Base-by-base conservation (phyloP, 2,113 vertebrate genomes). In the Lophochroa leadbeateri region DNA sequence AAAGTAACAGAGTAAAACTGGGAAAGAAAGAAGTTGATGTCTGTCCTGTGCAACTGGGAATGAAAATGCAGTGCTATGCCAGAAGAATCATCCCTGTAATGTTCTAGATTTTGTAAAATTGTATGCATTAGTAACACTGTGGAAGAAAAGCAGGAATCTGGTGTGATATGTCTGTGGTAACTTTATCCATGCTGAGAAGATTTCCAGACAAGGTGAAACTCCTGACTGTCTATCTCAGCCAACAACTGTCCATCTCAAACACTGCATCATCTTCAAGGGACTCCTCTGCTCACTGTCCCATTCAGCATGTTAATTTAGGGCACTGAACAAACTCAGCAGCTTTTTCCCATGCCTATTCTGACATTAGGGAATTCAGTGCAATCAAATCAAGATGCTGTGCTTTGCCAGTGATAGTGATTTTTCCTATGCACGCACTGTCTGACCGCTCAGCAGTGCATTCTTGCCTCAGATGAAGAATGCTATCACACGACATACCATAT, bases 351-450 rank as follows among this genome's bases (percentile, higher is more conserved):
- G 37, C 11, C 9, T 17, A 7, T 35, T 43, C 65, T 43, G 57
- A 17, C 8, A 0, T 4, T 2, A 9, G 31, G 35, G 24, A 29
- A 29, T 19, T n/a, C 10, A 5, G 11, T 3, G 31, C 41, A 10
- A 37, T 27, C 46, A 29, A 24, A 24, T 14, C 11, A 39, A 31
- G 67, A 9, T 6, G 33, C 47, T 61, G 39, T 12, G 41, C 44
- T 37, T 63, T 37, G 68, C 11, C 24, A 11, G 37, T 10, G 21
- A 24, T 7, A 4, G 53, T 7, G 61, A 49, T 31, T 25, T 46
- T 16, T n/a, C 29, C 79, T 25, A 8, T 14, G 39, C 60, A 6
- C 5, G 7, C 11, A 1, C 16, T 25, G 15, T 25, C 43, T 31
- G 70, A 43, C 25, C 6, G 2, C 13, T 29, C 43, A 18, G 37